Evolutionary conservation across 2,888 invertebrate species (phyloP), one percentile per base, ranked within the genome.

Genomic region (Agriotes lineatus): DNA sequence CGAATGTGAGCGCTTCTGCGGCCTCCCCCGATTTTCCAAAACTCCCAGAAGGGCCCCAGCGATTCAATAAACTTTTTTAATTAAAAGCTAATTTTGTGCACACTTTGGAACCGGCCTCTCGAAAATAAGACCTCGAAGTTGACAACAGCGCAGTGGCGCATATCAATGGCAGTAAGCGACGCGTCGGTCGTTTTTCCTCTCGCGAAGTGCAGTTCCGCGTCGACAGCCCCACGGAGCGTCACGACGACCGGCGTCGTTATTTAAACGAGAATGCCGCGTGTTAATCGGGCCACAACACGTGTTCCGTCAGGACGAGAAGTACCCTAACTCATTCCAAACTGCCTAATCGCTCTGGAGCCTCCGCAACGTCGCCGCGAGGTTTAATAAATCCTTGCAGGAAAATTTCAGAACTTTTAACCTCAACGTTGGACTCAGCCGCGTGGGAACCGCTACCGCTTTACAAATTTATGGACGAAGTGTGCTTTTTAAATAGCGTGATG

Each of bases 101-200:
- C 52, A 52, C 33, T 56, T 56, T 20, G 39, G 7, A 22, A 33
- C 19, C 9, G 18, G 37, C 19, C 22, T 56, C 9, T 18, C 2
- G 22, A 56, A 63, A 63, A 63, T 63, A 63, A 63, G 65, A 65
- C 58, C 33, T 58, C n/a, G 18, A 57, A 65, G 54, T 61, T 37
- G 45, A 64, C 57, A 67, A 57, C 67, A 30, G 68, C 68, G 68
- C 68, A 68, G 57, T 54, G 61, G 68, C 68, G 63, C 58, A 68
- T 62, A 63, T 58, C 57, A 58, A 62, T 68, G 68, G 50, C 56
- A 56, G 63, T 39, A 63, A 58, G 44, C 62, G 68, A 57, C 68
- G 68, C 68, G 62, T 57, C 68, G 63, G 37, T 50, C 62, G 62
- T 52, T 59, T 68, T 63, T 61, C 63, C 57, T 39, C 58, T 16